Evolutionary conservation across 1,140 invertebrate genomes (phyloP).

Genomic region (Capitella teleta): DNA sequence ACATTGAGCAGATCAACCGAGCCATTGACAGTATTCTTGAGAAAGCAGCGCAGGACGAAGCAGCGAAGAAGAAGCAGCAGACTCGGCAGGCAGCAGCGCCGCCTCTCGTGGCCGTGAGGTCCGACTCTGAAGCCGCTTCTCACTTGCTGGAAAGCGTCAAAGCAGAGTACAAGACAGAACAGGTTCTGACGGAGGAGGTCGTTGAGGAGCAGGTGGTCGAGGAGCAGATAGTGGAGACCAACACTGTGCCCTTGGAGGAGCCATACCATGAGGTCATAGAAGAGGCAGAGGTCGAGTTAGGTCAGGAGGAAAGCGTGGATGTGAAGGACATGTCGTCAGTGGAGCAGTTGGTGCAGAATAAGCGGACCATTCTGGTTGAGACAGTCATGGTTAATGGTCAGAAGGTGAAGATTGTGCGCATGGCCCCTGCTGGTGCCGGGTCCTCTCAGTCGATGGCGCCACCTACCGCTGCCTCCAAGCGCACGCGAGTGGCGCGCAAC

Average conservation of each 20-base stretch:
- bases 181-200: background rate
- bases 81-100: background rate
- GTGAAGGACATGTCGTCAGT: too few species aligned
- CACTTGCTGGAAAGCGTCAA: background rate
- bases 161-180: background rate
- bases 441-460: too few species aligned
- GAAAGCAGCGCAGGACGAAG: background rate
- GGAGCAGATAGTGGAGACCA: background rate
- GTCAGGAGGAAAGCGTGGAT: background rate
- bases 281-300: background rate
- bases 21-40: slow-evolving; percentile 6
- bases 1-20: slow-evolving; percentile 1
- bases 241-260: too few species aligned
- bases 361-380: too few species aligned
- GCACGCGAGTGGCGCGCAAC: too few species aligned
- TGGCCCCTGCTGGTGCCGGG: too few species aligned
- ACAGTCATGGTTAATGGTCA: too few species aligned
- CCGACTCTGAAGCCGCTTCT: background rate
- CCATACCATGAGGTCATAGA: background rate
- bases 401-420: too few species aligned
- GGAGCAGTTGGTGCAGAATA: too few species aligned
- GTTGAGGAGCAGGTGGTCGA: background rate
- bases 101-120: background rate
- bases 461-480: too few species aligned
- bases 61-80: background rate